Percentiles rank a stretch among this genome's conserved stretches.
Evolutionary conservation across 2,113 vertebrate species (phyloP).

Genomic region (Rhineura floridana): DNA sequence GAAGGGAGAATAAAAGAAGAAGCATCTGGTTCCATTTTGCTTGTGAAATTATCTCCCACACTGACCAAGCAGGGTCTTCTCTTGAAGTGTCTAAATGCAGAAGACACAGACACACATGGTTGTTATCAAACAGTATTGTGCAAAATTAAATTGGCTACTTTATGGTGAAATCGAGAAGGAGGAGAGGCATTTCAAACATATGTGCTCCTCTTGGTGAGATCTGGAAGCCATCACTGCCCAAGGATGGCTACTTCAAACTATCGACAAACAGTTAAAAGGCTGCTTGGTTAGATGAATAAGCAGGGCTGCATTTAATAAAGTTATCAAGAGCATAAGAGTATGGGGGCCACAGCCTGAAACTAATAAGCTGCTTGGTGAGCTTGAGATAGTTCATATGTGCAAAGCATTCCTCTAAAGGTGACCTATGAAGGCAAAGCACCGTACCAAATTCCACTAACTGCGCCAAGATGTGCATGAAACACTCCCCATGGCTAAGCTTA

Average conservation of each 20-base stretch:
- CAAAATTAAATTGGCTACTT: conserved; percentile 84
- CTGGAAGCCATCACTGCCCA: conserved; percentile 71
- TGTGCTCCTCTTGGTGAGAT: conserved; percentile 72
- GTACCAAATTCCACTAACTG: conserved; percentile 54
- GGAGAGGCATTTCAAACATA: conserved; percentile 78
- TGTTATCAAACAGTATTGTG: conserved; percentile 82
- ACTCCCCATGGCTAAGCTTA: conserved; percentile 8
- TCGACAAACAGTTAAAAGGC: conserved; percentile 70
- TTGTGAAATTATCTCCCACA: conserved; percentile 81
- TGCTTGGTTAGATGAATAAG: conserved; percentile 64
- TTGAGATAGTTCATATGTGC: conserved; percentile 74
- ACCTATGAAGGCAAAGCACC: conserved; percentile 58
- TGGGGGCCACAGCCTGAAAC: conserved; percentile 71
- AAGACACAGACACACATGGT: conserved; percentile 80
- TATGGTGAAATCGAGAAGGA: conserved; percentile 78
- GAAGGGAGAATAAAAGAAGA: conserved; percentile 69
- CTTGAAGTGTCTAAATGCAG: conserved; percentile 76
- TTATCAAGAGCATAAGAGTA: conserved; percentile 74
- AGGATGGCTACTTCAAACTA: conserved; percentile 79
- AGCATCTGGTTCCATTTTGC: conserved; percentile 80
- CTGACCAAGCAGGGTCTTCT: conserved; percentile 80
- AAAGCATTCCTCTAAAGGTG: conserved; percentile 60
- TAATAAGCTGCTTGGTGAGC: conserved; percentile 73
- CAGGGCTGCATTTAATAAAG: conserved; percentile 76
- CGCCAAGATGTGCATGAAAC: conserved; percentile 56